phyloP scores from a whole-genome alignment of 2,888 invertebrate species.

The Therioaphis trifolii region DNA sequence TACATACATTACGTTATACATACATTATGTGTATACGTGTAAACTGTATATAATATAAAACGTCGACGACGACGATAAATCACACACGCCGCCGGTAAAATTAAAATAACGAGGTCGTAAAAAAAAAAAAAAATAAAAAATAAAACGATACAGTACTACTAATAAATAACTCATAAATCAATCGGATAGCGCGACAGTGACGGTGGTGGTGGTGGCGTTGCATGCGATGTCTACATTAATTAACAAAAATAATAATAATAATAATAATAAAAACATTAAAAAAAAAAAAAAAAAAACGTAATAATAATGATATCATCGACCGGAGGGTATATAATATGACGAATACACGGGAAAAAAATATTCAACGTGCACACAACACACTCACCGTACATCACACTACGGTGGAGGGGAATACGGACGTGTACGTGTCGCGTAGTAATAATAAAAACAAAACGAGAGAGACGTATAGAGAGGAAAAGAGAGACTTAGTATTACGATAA shows the following conservation, averaged over 20 bases:
- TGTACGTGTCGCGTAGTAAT: background rate
- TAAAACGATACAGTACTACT: background rate
- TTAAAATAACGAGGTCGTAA: conserved; percentile 37
- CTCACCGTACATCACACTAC: background rate
- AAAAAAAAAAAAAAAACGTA: background rate
- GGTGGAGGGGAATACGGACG: background rate
- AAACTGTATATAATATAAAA: background rate
- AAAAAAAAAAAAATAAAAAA: conserved; percentile 17
- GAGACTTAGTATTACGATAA: too few relatives aligned
- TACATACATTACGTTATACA: background rate
- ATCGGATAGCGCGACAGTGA: background rate
- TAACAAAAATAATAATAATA: background rate
- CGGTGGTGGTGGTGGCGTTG: background rate
- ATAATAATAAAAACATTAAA: background rate
- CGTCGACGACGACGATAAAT: conserved; percentile 33
- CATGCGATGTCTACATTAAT: conserved; percentile 14
- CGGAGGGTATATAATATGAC: background rate
- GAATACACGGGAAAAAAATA: background rate
- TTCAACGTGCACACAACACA: background rate
- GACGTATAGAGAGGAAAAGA: background rate
- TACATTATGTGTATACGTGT: background rate
- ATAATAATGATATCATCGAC: conserved; percentile 8
- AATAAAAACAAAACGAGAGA: background rate
- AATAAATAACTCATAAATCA: conserved; percentile 47
- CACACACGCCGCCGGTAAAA: conserved; percentile 12